Evolutionary conservation across 1,140 invertebrate species (phyloP).

Genomic region (Temnothorax curvispinosus): DNA sequence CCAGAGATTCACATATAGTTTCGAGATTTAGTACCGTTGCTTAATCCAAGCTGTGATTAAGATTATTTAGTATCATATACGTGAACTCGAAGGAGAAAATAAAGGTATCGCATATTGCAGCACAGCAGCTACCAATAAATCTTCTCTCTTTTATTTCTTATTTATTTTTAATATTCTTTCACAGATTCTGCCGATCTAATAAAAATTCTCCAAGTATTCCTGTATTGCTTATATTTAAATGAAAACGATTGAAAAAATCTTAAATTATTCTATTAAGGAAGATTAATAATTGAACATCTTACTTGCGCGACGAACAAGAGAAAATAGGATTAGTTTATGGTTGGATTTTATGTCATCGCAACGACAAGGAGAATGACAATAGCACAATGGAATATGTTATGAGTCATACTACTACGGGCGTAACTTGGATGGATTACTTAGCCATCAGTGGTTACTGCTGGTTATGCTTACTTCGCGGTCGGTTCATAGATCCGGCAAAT

Average conservation of each 20-base stretch:
- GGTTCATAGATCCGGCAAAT: conserved; percentile 70
- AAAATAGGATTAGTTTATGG: conserved; percentile 15
- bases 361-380: conserved; percentile 40
- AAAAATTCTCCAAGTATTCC: not conserved
- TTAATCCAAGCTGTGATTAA: not conserved
- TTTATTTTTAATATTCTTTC: not conserved
- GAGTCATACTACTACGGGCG: conserved; percentile 59
- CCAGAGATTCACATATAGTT: not conserved
- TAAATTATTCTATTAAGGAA: not conserved
- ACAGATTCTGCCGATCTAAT: not conserved
- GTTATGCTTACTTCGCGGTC: conserved; percentile 57
- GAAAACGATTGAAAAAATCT: not conserved
- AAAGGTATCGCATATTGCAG: not conserved
- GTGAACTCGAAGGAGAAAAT: not conserved
- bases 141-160: not conserved
- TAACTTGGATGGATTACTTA: conserved; percentile 21
- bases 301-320: not conserved
- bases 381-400: conserved; percentile 55
- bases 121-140: not conserved
- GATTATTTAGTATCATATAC: not conserved
- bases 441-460: conserved; percentile 58
- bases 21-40: not conserved
- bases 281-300: not conserved
- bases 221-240: not conserved
- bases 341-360: conserved; percentile 61